Evolutionary conservation across 1,140 invertebrate genomes (phyloP).

Genomic region (Drosophila sulfurigaster): DNA sequence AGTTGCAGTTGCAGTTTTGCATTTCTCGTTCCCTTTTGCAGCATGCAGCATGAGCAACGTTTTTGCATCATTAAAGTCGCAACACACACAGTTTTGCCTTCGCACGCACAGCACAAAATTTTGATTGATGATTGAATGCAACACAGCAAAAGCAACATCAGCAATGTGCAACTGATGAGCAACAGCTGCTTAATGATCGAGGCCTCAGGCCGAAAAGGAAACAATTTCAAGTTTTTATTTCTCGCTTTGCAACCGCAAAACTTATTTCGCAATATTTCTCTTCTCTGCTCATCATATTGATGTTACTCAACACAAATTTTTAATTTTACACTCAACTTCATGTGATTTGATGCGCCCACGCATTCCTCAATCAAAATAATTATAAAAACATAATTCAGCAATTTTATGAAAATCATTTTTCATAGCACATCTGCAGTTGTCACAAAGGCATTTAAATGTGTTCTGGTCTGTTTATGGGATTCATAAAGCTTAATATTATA

Average conservation of each 20-base stretch:
- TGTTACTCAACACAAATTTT: constrained; percentile 2
- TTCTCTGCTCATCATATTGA: neutral
- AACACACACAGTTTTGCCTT: constrained; percentile 33
- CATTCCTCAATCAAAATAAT: no score
- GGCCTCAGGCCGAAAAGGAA: constrained; percentile 59
- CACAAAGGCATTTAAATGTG: no score
- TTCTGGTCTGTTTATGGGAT: no score
- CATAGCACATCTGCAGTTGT: no score
- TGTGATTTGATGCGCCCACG: neutral
- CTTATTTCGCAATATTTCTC: constrained; percentile 13
- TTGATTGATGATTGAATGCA: constrained; percentile 82
- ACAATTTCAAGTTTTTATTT: constrained; percentile 45
- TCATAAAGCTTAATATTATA: no score
- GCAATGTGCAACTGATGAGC: constrained; percentile 63
- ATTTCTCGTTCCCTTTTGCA: neutral
- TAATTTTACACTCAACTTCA: constrained; percentile 17
- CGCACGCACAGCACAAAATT: constrained; percentile 77
- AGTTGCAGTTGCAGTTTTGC: constrained; percentile 37
- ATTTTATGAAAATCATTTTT: no score
- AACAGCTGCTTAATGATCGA: constrained; percentile 80
- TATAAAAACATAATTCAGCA: no score
- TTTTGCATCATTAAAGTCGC: constrained; percentile 74
- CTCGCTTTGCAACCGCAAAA: constrained; percentile 13
- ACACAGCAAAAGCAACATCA: constrained; percentile 25
- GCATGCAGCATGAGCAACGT: constrained; percentile 21